Base-by-base conservation (phyloP, 1,140 invertebrate species). In the Trachymyrmex septentrionalis region DNA sequence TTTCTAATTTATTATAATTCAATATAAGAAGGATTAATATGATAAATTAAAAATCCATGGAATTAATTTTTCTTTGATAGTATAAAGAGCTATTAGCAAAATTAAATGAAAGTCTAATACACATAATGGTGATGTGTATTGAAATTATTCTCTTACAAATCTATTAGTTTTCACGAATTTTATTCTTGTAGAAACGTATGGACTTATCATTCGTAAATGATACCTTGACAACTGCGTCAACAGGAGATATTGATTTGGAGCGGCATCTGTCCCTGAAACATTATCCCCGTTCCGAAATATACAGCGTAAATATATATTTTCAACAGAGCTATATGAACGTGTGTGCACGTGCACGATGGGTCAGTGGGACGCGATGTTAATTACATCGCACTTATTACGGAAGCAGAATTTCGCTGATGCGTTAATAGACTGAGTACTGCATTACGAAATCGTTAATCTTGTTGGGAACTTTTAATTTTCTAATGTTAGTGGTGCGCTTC, bases 401-500 rank as follows among this genome's bases (percentile, higher is more conserved):
- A 72, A 53, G 24, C 12, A 27, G 16, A 59, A 72, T 59, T 34
- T 82, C 3, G 34, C n/a, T 21, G 50, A 71, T 71, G 6, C 44
- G 48, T 53, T 38, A 53, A 30, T 67, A 34, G 78, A 55, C 14
- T 14, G 12, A 57, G 24, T 14, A 72, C 55, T 44, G 30, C 48
- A 72, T 82, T 24, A 59, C 50, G 5, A 44, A 71, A 72, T 19
- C 24, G 50, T 59, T 82, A 57, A 82, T 71, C 21, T 44, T 50
- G 64, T 38, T 30, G 64, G n/a, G n/a, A 21, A 30, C 21, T 53
- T 73, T 82, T 59, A 81, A 57, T 82, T 82, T 72, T 19, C 34
- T 73, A 69, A 80, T 71, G 64, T 34, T 48, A 61, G 19, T 38
- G 30, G n/a, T 10, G 38, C 14, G 7, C 34, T 78, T 50, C 75